Percentiles rank a stretch among this genome's conserved stretches.
Conservation (phyloP, 30 jellyfish, hydroid and myxozoan genomes). For the Aurelia aurita complex sp. Pacific region DNA sequence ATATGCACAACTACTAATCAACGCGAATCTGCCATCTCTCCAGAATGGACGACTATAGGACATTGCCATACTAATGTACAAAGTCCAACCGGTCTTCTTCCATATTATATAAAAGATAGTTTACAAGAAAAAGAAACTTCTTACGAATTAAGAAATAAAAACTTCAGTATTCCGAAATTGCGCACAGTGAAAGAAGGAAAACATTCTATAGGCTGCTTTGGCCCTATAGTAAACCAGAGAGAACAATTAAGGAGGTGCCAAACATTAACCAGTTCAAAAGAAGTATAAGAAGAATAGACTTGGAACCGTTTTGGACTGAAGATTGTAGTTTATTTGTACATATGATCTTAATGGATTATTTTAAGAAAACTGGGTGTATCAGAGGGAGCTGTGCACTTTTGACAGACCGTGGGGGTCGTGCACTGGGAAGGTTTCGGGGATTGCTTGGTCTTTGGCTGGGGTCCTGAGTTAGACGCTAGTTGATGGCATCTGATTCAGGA, state of each 20-base stretch:
- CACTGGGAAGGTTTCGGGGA: background rate
- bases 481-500: background rate
- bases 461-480: background rate
- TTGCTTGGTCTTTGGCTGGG: background rate
- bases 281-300: constrained; percentile 8
- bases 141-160: constrained; percentile 1
- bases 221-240: constrained; percentile 46
- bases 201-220: constrained; percentile 26
- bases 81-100: constrained; percentile 9
- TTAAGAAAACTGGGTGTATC: too few relatives aligned
- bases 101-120: constrained; percentile 3
- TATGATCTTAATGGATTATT: too few relatives aligned
- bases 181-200: constrained; percentile 7
- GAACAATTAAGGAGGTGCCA: constrained; percentile 47
- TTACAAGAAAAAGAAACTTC: constrained; percentile 21
- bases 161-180: too few relatives aligned
- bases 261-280: background rate
- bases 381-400: background rate
- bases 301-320: constrained; percentile 38
- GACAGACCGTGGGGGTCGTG: background rate
- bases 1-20: too few relatives aligned
- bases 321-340: background rate
- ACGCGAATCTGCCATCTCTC: too few relatives aligned
- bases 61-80: background rate
- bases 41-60: too few relatives aligned